Percentiles rank a stretch among this genome's conserved stretches.
Conservation (phyloP, 2,113 vertebrate genomes). For the Parotia lawesii region DNA sequence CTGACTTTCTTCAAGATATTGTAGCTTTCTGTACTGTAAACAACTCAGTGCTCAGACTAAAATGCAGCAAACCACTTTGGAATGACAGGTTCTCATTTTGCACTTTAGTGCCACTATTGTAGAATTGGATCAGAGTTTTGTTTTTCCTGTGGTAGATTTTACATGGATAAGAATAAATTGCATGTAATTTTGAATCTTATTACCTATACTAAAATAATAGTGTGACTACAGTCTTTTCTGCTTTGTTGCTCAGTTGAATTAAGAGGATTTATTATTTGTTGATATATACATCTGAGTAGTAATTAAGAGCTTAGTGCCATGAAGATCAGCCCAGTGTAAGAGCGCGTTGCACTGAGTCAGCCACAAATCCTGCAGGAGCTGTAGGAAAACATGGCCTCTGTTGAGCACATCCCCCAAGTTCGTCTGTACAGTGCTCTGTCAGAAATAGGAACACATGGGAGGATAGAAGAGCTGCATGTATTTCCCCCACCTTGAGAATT, state of each 20-base stretch:
- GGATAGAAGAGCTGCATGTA: neutral
- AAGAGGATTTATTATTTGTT: conserved; percentile 19
- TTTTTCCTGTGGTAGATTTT: conserved; percentile 10
- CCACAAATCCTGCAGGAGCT: neutral
- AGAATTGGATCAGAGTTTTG: neutral
- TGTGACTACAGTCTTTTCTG: neutral
- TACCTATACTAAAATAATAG: neutral
- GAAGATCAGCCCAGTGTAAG: neutral
- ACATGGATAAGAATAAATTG: neutral
- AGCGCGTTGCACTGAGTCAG: neutral
- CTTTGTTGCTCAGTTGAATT: neutral
- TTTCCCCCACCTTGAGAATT: neutral
- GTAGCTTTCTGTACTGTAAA: neutral
- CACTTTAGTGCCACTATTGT: neutral
- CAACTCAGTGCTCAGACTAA: neutral
- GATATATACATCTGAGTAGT: neutral
- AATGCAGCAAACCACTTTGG: neutral
- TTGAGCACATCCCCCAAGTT: neutral
- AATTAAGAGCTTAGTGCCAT: neutral
- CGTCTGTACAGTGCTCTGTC: accelerated
- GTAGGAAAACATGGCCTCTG: neutral
- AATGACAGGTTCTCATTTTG: neutral
- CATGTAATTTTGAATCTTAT: conserved; percentile 7
- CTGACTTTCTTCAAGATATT: neutral
- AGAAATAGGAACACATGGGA: neutral